Evolutionary conservation across 1,140 invertebrate species (phyloP), one percentile per base, ranked within the genome.

Genomic region (Triops longicaudatus): DNA sequence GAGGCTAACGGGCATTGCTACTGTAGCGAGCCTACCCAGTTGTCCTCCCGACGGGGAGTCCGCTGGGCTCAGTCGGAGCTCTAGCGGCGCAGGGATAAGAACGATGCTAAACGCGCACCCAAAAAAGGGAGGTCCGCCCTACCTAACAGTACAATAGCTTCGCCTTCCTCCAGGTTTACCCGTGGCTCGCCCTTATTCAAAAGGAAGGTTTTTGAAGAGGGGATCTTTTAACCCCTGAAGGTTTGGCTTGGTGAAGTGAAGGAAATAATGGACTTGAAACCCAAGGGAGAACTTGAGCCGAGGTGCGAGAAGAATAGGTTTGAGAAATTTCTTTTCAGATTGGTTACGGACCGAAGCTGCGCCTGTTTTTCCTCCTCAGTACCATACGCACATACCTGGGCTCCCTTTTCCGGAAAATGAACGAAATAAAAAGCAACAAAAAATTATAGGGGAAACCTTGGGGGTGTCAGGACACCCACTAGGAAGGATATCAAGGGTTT

Each of bases 301-400:
- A 63, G 50, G 50, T 63, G 50, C 50, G 50, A 63, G 50, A 63
- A 63, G 50, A 63, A 63, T 63, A 63, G 50, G 50, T 63, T 63
- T 63, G 50, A 63, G 22, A 63, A 63, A 37, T 37, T 37, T 37
- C 31, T 37, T 63, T 63, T 63, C 50, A 22, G 50, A 63, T 63
- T 63, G 14, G 50, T 63, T 63, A 63, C 50, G 50, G 50, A 63
- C 17, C 50, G 50, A 63, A 17, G 17, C 22, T 63, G 17, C 50
- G 3, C 50, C 50, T 14, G 7, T 22, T 63, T 63, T 63, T 63
- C 14, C 50, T 63, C 17, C 50, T 22, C 31, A 37, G 31, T 37
- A 37, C 31, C 31, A 2, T 37, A 37, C 7, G n/a, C n/a, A 37
- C 31, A 37, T 37, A 37, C 31, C 31, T 37, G 31, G 7, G 50